Conservation (phyloP, 2,113 vertebrate species). For the Cygnus buccinator region DNA sequence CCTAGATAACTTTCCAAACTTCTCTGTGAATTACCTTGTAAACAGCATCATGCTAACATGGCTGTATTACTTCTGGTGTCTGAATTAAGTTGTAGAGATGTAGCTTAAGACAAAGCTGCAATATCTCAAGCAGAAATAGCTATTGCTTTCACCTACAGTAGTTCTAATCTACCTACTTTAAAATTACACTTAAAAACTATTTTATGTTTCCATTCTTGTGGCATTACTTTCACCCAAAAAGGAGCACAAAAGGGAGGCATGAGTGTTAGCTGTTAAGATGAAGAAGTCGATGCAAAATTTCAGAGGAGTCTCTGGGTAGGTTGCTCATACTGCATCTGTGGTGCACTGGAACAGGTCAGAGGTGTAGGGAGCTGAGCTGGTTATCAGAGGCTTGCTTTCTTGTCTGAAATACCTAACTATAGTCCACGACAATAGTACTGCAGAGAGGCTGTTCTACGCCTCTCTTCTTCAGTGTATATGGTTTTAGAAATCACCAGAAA, state of each 20-base stretch:
- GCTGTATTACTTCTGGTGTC: neutral
- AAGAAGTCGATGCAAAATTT: neutral
- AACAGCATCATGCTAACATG: neutral
- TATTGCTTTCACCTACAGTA: neutral
- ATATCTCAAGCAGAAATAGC: neutral
- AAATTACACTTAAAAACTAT: neutral
- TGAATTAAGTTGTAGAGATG: neutral
- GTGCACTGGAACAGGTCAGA: neutral
- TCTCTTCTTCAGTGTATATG: neutral
- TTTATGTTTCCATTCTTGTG: neutral
- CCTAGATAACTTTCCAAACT: neutral
- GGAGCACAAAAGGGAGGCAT: neutral
- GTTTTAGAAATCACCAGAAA: slow-evolving; percentile 14
- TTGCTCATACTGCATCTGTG: neutral
- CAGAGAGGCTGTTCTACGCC: neutral
- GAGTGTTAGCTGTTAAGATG: neutral
- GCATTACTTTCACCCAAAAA: neutral
- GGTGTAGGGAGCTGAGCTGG: neutral
- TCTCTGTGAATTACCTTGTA: neutral
- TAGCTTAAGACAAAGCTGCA: neutral
- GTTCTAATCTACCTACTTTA: neutral
- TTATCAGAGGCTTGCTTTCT: neutral
- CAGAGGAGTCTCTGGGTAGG: neutral
- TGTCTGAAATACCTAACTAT: neutral
- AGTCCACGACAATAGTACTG: neutral